Evolutionary conservation across 2,113 vertebrate genomes (phyloP).

Genomic region (Heterocephalus glaber): DNA sequence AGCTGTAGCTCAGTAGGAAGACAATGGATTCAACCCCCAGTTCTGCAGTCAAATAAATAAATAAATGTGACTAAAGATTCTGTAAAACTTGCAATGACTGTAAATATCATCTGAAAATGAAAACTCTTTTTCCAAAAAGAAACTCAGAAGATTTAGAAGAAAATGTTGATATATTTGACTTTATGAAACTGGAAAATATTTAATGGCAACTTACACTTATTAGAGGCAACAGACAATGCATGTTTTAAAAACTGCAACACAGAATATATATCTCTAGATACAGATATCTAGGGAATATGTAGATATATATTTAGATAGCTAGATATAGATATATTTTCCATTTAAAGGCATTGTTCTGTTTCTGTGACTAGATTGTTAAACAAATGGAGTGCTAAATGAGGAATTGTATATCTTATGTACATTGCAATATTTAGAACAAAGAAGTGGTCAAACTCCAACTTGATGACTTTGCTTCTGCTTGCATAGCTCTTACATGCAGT

Average conservation of each 20-base stretch:
- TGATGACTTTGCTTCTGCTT: background rate
- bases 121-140: background rate
- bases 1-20: background rate
- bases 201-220: background rate
- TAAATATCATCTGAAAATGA: background rate
- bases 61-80: background rate
- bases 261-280: background rate
- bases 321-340: background rate
- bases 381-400: background rate
- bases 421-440: background rate
- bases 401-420: background rate
- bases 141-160: background rate
- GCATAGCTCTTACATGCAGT: background rate
- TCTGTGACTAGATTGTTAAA: background rate
- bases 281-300: too few relatives aligned
- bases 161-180: background rate
- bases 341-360: background rate
- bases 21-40: background rate
- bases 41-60: background rate
- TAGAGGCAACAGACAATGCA: background rate
- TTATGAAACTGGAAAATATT: background rate
- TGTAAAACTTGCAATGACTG: background rate
- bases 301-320: background rate
- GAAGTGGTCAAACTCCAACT: background rate
- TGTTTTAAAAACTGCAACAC: background rate